Base-by-base conservation (phyloP, 1,140 invertebrate species). In the Hesperophylax magnus region DNA sequence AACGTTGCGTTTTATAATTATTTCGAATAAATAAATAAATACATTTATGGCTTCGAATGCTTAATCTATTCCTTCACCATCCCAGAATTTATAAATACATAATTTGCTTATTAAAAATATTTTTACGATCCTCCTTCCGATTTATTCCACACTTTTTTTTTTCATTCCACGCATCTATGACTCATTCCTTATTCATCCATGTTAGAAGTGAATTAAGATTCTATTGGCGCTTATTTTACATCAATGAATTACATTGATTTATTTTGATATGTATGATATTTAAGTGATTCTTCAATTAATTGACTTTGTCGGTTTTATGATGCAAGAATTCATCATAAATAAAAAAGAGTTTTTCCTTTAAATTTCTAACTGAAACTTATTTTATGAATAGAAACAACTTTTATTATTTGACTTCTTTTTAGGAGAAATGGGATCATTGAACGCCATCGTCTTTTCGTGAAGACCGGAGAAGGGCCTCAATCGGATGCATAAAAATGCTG, bases 401-500 rank as follows among this genome's bases (percentile, higher is more conserved):
- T 88, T 90, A 15, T 86, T 75, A 47, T 47, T 47, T 3, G 39
- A 47, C 53, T 88, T 88, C 78, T 86, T 87, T 63, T 85, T 84
- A n/a, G 85, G 81, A 11, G 80, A 39, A 31, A 81, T 80, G 15
- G 81, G 81, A 85, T 89, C 88, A 67, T 88, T 85, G 78, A 86
- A 89, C 1, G 84, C 86, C 65, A 92, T 90, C 52, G 91, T 92
- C 85, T 92, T 90, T 85, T 90, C 90, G 85, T 90, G 88, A 82
- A 91, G 84, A 81, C 90, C 89, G 2, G 91, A 90, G 83, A 94
- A 94, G 17, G 95, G 94, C 84, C 94, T 91, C 84, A 96, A 87
- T 82, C 94, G 92, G 47, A 97, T 90, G 86, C 96, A 97, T 4
- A 97, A 91, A 82, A 97, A 95, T 2, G 95, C 94, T 24, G 96